Conservation (phyloP, 1,140 invertebrate species). For the Zaprionus vittiger region DNA sequence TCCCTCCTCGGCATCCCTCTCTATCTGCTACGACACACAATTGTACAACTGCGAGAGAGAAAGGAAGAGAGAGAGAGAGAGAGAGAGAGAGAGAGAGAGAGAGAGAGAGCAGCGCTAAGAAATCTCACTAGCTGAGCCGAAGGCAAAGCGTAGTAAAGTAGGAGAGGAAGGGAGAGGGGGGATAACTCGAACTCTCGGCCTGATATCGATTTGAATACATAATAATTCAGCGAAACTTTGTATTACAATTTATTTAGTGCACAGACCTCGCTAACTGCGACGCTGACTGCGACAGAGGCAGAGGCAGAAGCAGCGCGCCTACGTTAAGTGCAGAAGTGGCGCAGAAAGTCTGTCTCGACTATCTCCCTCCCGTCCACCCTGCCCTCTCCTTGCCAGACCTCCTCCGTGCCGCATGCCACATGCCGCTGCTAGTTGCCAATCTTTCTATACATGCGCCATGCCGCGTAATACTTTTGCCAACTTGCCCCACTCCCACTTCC, state of each 20-base stretch:
- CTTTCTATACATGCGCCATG: conserved; percentile 57
- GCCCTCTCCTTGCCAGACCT: not conserved
- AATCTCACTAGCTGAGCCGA: conserved; percentile 18
- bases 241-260: conserved; percentile 77
- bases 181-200: conserved; percentile 39
- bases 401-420: not conserved
- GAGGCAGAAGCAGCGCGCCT: conserved; percentile 7
- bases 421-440: conserved; percentile 58
- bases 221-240: conserved; percentile 78
- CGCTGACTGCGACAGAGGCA: conserved; percentile 5
- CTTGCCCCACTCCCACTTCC: conserved; percentile 12
- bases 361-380: not conserved
- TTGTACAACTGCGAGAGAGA: conserved; percentile 23
- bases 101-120: not conserved
- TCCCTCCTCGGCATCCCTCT: no score
- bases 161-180: not conserved
- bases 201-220: conserved; percentile 78
- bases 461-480: conserved; percentile 68
- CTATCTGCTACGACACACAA: conserved; percentile 22
- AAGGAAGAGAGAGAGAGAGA: not conserved
- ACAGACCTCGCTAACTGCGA: conserved; percentile 27
- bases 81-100: not conserved
- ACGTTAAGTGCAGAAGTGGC: conserved; percentile 37
- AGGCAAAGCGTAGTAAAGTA: no score
- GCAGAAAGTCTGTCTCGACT: conserved; percentile 9